Evolutionary conservation across 2,113 vertebrate species (phyloP).

Genomic region (Halcyon senegalensis): DNA sequence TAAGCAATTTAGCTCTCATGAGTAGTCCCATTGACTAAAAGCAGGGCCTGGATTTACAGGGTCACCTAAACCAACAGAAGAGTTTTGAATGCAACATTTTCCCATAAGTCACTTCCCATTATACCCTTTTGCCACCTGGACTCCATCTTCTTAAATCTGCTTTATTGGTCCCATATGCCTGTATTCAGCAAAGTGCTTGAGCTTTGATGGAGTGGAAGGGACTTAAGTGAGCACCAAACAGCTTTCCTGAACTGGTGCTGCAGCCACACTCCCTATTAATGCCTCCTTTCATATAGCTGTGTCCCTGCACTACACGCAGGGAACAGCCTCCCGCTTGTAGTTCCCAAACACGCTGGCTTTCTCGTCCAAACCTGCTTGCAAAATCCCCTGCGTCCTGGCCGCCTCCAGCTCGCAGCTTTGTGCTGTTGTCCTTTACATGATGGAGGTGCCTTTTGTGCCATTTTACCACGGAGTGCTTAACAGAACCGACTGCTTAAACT

Average conservation of each 20-base stretch:
- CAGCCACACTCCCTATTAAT: not conserved
- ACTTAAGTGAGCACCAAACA: not conserved
- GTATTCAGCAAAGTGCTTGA: not conserved
- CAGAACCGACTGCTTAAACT: not conserved
- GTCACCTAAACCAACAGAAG: constrained; percentile 68
- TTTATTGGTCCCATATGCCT: constrained; percentile 64
- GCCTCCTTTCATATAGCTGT: constrained; percentile 36
- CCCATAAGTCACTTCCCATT: constrained; percentile 67
- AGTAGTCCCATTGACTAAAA: constrained; percentile 62
- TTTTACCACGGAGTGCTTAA: rapidly evolving
- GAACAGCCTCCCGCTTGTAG: constrained; percentile 52
- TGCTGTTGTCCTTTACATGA: rapidly evolving
- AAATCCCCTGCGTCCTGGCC: not conserved
- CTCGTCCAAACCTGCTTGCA: not conserved
- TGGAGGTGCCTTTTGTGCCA: not conserved
- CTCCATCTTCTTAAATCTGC: constrained; percentile 50
- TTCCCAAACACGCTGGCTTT: not conserved
- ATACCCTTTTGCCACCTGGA: constrained; percentile 65
- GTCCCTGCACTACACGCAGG: not conserved
- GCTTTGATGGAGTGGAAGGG: constrained; percentile 51
- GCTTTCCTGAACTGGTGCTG: not conserved
- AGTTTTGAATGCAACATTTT: constrained; percentile 60
- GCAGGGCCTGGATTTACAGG: constrained; percentile 49
- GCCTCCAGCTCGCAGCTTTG: not conserved
- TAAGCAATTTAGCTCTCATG: constrained; percentile 50